Percentiles rank a stretch among this genome's conserved stretches.
phyloP scores from a whole-genome alignment of 1,140 invertebrate species.

The Philotrypesis tridentata region DNA sequence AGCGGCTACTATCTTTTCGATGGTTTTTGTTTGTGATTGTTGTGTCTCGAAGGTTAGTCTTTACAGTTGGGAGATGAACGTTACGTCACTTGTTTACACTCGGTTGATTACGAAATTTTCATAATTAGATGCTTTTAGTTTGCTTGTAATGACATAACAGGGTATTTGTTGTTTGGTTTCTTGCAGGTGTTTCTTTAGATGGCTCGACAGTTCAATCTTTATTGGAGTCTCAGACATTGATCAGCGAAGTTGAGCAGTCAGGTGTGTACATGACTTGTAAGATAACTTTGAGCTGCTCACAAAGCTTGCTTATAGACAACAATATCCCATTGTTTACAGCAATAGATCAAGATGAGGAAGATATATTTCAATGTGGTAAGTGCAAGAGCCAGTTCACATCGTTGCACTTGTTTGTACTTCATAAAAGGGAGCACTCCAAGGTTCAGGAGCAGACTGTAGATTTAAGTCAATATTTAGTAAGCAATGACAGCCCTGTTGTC shows the following conservation, averaged over 20 bases:
- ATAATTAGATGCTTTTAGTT: not conserved
- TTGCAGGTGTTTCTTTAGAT: constrained; percentile 67
- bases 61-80: not conserved
- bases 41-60: not conserved
- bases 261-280: constrained; percentile 55
- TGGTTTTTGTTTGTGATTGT: not conserved
- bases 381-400: constrained; percentile 80
- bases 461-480: constrained; percentile 68
- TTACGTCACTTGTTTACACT: not conserved
- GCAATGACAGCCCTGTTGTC: constrained; percentile 61
- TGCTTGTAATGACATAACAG: not conserved
- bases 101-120: not conserved
- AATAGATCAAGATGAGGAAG: constrained; percentile 77
- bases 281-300: not conserved
- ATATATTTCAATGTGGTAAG: constrained; percentile 81
- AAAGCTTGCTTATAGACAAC: constrained; percentile 16
- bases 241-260: constrained; percentile 68
- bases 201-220: constrained; percentile 70
- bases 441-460: constrained; percentile 66
- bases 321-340: constrained; percentile 55
- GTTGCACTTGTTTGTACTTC: constrained; percentile 75
- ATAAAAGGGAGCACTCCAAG: constrained; percentile 75
- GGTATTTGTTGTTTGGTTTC: constrained; percentile 8
- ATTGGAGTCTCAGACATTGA: constrained; percentile 67
- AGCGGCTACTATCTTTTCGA: not conserved